A percentile compares a stretch with the other conserved stretches of the same genome.
These are phyloP conservation scores for Choristoneura rosaceana DNA, from an alignment of 2,888 invertebrate genomes.

Conservation along the genomic window DNA sequence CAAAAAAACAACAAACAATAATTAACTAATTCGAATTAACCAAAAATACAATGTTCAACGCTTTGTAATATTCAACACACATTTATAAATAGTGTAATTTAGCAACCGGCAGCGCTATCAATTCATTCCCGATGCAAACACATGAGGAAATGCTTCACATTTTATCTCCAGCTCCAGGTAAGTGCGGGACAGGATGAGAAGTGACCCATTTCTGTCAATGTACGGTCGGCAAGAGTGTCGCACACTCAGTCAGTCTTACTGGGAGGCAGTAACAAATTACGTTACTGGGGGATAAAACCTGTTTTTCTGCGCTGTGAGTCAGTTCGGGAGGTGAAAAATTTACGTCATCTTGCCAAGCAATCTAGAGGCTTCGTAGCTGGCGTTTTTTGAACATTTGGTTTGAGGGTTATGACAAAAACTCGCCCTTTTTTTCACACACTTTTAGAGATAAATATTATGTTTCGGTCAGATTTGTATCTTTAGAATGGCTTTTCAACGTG, in stretches of 20 bases:
- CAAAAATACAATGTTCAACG: background rate
- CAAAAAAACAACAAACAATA: too few species aligned
- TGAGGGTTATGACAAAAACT: background rate
- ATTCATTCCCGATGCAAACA: constrained; percentile 44
- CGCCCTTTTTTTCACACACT: background rate
- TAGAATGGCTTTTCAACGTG: too few species aligned
- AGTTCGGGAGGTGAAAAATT: constrained; percentile 33
- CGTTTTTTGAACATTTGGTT: constrained; percentile 6
- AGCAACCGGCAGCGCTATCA: constrained; percentile 34
- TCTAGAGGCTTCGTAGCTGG: constrained; percentile 16
- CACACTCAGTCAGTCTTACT: constrained; percentile 49
- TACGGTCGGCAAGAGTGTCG: constrained; percentile 56
- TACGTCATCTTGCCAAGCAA: constrained; percentile 26
- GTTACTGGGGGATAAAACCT: constrained; percentile 35
- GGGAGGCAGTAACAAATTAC: constrained; percentile 39
- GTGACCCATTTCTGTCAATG: constrained; percentile 63
- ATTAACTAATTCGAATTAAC: too few species aligned
- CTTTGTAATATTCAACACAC: too few species aligned
- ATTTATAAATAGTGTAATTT: background rate
- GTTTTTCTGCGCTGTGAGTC: constrained; percentile 33
- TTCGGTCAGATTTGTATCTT: too few species aligned
- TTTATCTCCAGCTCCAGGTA: constrained; percentile 45
- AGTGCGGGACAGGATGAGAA: constrained; percentile 53
- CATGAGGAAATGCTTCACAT: constrained; percentile 42
- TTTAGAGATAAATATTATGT: too few species aligned